Conservation (phyloP, 2,113 vertebrate genomes). For the Leptobrachium leishanense region DNA sequence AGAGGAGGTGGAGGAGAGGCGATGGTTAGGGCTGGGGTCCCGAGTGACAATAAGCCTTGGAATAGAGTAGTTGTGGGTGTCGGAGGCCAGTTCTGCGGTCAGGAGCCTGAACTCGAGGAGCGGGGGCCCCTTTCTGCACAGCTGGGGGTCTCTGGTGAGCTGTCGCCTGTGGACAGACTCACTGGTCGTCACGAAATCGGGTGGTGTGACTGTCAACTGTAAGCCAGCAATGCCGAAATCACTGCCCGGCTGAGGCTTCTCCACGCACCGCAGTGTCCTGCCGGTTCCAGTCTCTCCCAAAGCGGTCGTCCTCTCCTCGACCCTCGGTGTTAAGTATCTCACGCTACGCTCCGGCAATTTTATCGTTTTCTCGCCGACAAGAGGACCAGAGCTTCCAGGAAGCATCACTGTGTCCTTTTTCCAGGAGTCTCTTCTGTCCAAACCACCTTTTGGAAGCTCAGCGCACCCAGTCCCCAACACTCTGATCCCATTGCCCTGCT, state of each 20-base stretch:
- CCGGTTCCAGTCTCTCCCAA: neutral
- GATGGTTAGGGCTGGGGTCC: constrained; percentile 63
- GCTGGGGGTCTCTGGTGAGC: neutral
- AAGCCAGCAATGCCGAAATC: constrained; percentile 8
- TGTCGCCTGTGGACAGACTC: neutral
- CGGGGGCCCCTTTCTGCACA: neutral
- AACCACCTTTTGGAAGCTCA: no score
- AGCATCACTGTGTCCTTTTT: neutral
- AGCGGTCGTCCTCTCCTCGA: neutral
- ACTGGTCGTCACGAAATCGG: neutral
- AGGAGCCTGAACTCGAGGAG: constrained; percentile 5
- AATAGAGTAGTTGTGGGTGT: constrained; percentile 63
- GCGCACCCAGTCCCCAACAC: neutral
- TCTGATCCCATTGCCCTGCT: neutral
- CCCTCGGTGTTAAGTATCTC: neutral
- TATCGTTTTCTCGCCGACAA: neutral
- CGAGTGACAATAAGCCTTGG: constrained; percentile 82
- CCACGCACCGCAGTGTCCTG: neutral
- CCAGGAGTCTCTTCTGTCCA: no score
- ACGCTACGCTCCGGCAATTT: neutral
- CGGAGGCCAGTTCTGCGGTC: neutral
- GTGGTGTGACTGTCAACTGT: constrained; percentile 23
- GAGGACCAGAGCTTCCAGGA: neutral
- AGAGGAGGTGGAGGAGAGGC: neutral
- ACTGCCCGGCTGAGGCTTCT: neutral